Base-by-base conservation (phyloP, 2,113 vertebrate species). In the Megaptera novaeangliae region DNA sequence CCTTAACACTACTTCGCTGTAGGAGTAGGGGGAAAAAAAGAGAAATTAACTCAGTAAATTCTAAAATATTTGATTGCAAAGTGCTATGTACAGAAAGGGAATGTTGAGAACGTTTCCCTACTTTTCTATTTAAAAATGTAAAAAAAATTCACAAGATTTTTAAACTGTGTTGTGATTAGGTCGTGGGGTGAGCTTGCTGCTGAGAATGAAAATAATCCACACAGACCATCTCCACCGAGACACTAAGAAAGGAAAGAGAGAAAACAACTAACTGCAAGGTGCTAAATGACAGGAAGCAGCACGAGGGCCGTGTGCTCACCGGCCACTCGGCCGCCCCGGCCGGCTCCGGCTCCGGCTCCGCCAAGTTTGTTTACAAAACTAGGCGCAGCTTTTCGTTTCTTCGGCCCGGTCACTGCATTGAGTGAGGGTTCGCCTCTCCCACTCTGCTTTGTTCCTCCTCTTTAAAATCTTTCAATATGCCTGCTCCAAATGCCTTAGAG, bases 41-140 rank as follows among this genome's bases (percentile, higher is more conserved):
- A 81, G 55, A 81, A 17, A 63, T 89, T n/a, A 78, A 94, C 93
- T 92, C 92, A 94, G 11, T 85, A 91, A 91, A 84, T 72, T 61
- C 36, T 72, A 68, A 95, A 85, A 49, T 69, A 78, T 78, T 92
- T 95, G 8, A 63, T 81, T 74, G 31, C 34, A 82, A n/a, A 93
- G 36, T 71, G 55, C 92, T 63, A 29, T 44, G 41, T 80, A 78
- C 44, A 95, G 57, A 90, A 95, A 94, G 31, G 44, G 46, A 55
- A 86, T 57, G n/a, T 7, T 31, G 72, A 82, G 15, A 31, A 90
- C 36, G 3, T 89, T 83, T 88, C 78, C 20, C 89, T 80, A 29
- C 31, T 87, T 66, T 92, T 68, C 72, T 91, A 71, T 52, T 49
- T 36, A 81, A 88, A 44, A 85, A 69, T 31, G 2, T 55, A 17